Evolutionary conservation across 1,140 invertebrate species (phyloP), one percentile per base, ranked within the genome.

Genomic region (Ips typographus): DNA sequence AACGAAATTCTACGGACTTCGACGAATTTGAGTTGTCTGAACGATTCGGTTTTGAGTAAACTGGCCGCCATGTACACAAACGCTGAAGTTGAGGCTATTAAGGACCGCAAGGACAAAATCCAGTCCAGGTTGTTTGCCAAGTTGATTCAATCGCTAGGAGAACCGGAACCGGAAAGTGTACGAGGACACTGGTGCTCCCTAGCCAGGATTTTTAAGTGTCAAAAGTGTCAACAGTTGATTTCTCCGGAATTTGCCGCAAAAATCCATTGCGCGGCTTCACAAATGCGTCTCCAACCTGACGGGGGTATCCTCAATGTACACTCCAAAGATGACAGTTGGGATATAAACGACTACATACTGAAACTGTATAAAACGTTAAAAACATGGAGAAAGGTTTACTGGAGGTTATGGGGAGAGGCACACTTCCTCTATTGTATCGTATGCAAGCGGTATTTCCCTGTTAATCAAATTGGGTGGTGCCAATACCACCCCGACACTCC

Each of bases 331-430:
- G 73, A 84, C 6, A 84, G 83, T 1, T 97, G 94, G 93, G 91
- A 91, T 74, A 82, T 96, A 5, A 93, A 91, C 74, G 89, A 91
- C 51, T 93, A 93, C 76, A 88, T 97, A 4, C 77, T 88, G 5
- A 85, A 87, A 70, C 79, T 96, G 36, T 89, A 91, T 75, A 86
- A 85, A 4, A 89, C 93, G 72, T 82, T 95, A 43, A 91, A 91
- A 70, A 89, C 89, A 0, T 97, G 95, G 95, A 83, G 93, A 0
- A 91, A 90, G 77, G 93, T 96, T 1, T 97, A 96, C 81, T 98
- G 95, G 95, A 86, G 91, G 60, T 80, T 97, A 6, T 97, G 94
- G 94, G 92, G 92, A 0, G 88, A 93, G 75, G 90, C 90, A 70
- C 92, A 95, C 80, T 94, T 91, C 80, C 79, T 94, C 4, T 87